Base-by-base conservation (phyloP, 1,140 invertebrate species). In the Drosophila ohnishii region DNA sequence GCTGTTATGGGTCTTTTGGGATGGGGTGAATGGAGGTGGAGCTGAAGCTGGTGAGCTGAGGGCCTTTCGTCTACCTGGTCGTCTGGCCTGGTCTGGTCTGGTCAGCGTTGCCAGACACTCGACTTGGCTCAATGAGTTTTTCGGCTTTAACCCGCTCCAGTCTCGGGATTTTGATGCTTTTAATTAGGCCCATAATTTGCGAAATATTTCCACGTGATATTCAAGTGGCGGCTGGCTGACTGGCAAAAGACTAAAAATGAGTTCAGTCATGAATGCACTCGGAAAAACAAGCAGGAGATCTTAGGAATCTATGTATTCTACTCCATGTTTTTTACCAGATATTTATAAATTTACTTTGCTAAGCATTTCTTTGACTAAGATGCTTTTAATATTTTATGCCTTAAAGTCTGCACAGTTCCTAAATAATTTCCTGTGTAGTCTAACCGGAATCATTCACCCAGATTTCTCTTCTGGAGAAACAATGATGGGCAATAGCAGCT, bases 111-210 rank as follows among this genome's bases (percentile, higher is more conserved):
- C 40, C 75, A 87, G 76, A 77, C 79, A 75, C 79, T 86, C 84
- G 67, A 86, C 69, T 50, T 53, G 51, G 75, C 75, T 84, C 72
- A 83, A 82, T 82, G 79, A 82, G 74, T 65, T 77, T 30, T 53
- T 48, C 1, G 57, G 61, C 42, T 28, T 69, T 60, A 74, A 39
- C 37, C 50, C 42, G 63, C 30, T 60, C 45, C 42, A 25, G 14
- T 7, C 45, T 11, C 48, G 14, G 35, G n/a, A 55, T 55, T 55
- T 55, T 35, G 69, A 42, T 62, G 55, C 59, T 88, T 82, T 87
- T 88, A 87, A 87, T 87, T 87, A 87, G 84, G 80, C 84, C 70
- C 84, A 81, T 87, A 87, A 86, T 87, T 87, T 88, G 70, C 67
- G 80, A 87, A 88, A 88, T 85, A 88, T 72, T 84, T 87, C 50